Evolutionary conservation across 2,888 invertebrate species (phyloP), one percentile per base, ranked within the genome.

Genomic region (Oscheius sp.): DNA sequence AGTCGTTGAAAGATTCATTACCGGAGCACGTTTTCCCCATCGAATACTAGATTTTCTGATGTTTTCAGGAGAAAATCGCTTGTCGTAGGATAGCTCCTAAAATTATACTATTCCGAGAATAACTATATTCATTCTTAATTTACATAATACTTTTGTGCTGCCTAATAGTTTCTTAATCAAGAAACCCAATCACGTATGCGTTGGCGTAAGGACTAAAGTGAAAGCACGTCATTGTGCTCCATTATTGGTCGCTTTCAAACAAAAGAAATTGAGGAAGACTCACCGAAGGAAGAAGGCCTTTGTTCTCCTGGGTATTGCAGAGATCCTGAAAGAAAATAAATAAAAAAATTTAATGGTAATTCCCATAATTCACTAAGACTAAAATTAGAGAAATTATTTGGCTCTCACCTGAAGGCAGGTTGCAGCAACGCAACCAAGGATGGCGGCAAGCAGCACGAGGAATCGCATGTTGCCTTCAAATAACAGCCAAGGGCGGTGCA

Each of bases 401-500:
- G 20, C 4, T 6, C 59, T 26, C 17, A 59, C 59, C 59, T 59
- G 59, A 28, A 20, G 17, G 26, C 59, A 59, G 22, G 59, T 44
- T 22, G 59, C 59, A 44, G 24, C 59, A 26, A 59, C 24, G 41
- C 26, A 44, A n/a, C 28, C 59, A 17, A 59, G 26, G 26, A 59
- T 26, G 28, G 59, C 17, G 17, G 44, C 41, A 26, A 59, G 20
- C 22, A 59, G 44, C 38, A 30, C 59, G 28, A 59, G 26, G 26
- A 59, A 44, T 59, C 59, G 59, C 59, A 59, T 59, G 44, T 59
- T 26, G 59, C 41, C 41, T 59, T 59, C 44, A 44, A 59, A 44
- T 59, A 59, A 44, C 59, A 44, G 59, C 59, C 44, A 59, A 59
- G 59, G 59, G 59, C 59, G 59, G 59, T 59, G 59, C 59, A 44